Percentiles rank a stretch among this genome's conserved stretches.
Evolutionary conservation across 2,888 invertebrate species (phyloP).

Genomic region (Platynereis dumerilii): DNA sequence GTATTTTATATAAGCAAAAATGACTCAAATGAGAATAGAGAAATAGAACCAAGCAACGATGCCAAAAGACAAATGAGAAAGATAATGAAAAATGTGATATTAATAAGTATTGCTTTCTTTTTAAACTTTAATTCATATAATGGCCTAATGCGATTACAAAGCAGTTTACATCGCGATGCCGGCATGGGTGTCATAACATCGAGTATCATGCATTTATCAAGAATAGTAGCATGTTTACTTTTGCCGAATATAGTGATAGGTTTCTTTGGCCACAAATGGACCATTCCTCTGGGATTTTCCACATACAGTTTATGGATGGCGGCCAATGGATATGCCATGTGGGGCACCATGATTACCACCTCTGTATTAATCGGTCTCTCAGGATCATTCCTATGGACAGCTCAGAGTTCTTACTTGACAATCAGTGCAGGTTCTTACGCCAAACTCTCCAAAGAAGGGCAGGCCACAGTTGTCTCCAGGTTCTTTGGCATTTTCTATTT

Average conservation of each 20-base stretch:
- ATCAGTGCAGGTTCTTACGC: too few species aligned
- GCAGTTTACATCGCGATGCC: slow-evolving; percentile 87
- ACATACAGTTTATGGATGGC: slow-evolving; percentile 95
- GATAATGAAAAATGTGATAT: slow-evolving; percentile 88
- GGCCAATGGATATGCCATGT: slow-evolving; percentile 74
- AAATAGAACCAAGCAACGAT: too few species aligned
- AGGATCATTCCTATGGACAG: too few species aligned
- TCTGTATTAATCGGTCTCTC: too few species aligned
- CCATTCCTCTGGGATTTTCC: slow-evolving; percentile 87
- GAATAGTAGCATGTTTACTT: slow-evolving; percentile 94
- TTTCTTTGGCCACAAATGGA: slow-evolving; percentile 75
- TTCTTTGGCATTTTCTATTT: too few species aligned
- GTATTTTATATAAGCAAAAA: too few species aligned
- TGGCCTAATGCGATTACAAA: slow-evolving; percentile 72
- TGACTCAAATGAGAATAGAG: too few species aligned
- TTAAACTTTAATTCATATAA: slow-evolving; percentile 95
- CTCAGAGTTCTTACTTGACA: too few species aligned
- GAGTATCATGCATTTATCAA: slow-evolving; percentile 88
- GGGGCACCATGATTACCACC: too few species aligned
- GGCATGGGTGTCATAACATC: slow-evolving; percentile 89
- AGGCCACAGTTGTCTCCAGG: too few species aligned
- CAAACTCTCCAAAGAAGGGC: too few species aligned
- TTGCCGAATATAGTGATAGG: slow-evolving; percentile 65
- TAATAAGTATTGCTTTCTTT: slow-evolving; percentile 91
- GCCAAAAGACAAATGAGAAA: slow-evolving; percentile 56